These are phyloP conservation scores for Pangasius mekongensis DNA, from an alignment of 2,797 vertebrate species.

Conservation along the genomic window DNA sequence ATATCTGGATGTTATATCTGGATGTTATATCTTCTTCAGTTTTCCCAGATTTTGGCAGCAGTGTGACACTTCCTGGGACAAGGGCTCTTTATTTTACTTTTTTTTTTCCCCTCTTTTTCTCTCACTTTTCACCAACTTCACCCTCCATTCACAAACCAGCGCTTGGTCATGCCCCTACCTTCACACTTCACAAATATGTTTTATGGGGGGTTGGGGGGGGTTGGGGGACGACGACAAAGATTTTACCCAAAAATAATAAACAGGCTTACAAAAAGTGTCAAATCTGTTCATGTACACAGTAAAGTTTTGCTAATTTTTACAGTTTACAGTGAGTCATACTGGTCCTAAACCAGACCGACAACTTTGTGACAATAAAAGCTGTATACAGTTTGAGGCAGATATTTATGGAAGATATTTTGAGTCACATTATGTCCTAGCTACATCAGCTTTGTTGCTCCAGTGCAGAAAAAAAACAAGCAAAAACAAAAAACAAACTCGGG, in stretches of 20 bases:
- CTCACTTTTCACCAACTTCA: not conserved
- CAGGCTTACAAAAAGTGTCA: not conserved
- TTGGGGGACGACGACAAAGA: not conserved
- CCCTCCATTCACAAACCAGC: not conserved
- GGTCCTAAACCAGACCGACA: not conserved
- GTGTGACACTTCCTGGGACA: not conserved
- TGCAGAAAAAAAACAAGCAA: not conserved
- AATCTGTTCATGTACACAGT: not conserved
- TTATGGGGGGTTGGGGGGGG: no score
- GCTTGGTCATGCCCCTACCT: not conserved
- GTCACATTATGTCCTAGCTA: not conserved
- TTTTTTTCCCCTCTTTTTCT: not conserved
- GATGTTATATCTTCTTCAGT: not conserved
- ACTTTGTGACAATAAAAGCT: not conserved
- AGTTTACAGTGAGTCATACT: not conserved
- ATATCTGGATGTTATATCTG: no score
- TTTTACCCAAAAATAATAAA: not conserved
- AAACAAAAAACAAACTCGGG: not conserved
- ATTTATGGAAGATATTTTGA: not conserved
- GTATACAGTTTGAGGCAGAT: not conserved
- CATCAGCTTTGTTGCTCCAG: not conserved
- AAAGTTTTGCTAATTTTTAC: not conserved
- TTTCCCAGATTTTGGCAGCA: not conserved
- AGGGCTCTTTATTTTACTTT: not conserved
- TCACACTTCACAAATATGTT: not conserved